Evolutionary conservation across 2,113 vertebrate genomes (phyloP).

Genomic region (Hydropotes inermis): DNA sequence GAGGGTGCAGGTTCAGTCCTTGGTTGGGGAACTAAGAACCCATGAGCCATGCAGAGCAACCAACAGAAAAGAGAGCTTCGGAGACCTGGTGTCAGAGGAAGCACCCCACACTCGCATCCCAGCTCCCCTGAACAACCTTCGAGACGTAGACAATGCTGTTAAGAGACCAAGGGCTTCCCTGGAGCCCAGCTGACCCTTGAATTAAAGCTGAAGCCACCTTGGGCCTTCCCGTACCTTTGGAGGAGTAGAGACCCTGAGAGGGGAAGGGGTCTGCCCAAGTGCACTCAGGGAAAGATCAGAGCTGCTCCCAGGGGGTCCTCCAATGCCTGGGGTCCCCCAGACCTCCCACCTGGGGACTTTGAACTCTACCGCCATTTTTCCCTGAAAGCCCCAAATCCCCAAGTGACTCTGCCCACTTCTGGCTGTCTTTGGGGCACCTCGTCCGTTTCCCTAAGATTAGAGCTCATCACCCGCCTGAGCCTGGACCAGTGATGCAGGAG

Average conservation of each 20-base stretch:
- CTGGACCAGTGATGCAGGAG: not conserved
- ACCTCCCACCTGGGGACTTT: not conserved
- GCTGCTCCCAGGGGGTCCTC: not conserved
- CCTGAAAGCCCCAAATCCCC: not conserved
- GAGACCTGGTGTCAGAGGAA: not conserved
- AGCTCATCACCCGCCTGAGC: not conserved
- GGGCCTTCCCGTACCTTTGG: not conserved
- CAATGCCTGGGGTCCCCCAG: not conserved
- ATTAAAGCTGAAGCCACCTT: not conserved
- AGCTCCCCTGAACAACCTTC: not conserved
- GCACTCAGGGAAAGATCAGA: not conserved
- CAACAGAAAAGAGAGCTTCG: not conserved
- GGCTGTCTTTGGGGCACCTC: not conserved
- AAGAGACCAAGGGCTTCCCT: not conserved
- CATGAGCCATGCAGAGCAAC: accelerated
- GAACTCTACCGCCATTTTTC: not conserved
- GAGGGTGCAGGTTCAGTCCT: not conserved
- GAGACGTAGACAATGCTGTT: accelerated
- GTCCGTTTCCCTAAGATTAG: not conserved
- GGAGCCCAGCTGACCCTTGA: not conserved
- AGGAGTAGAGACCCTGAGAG: not conserved
- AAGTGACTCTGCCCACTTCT: not conserved
- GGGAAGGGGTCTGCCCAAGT: not conserved
- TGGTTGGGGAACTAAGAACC: not conserved
- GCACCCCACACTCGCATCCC: not conserved